These are phyloP conservation scores for Ciconia stormi DNA, from an alignment of 2,113 vertebrate species.

Conservation along the genomic window DNA sequence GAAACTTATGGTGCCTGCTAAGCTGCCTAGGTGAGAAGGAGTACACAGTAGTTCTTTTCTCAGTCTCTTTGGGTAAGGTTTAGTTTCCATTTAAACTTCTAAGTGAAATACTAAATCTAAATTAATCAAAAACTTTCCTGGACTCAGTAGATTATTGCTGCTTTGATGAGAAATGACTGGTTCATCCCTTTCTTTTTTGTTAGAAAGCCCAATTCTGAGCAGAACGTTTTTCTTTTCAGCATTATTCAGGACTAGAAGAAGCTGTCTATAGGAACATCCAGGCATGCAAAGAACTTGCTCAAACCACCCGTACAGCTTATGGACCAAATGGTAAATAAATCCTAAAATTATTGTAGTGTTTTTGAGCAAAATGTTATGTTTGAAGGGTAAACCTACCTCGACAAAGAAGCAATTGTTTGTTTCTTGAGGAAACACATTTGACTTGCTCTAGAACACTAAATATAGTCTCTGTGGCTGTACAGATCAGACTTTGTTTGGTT, in stretches of 20 bases:
- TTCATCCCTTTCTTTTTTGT: not conserved
- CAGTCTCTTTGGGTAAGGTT: not conserved
- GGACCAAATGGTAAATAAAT: constrained; percentile 89
- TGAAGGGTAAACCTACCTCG: not conserved
- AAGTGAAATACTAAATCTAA: not conserved
- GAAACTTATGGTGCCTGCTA: not conserved
- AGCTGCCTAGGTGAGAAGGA: not conserved
- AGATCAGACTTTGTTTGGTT: not conserved
- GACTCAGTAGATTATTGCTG: not conserved
- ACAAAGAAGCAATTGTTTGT: not conserved
- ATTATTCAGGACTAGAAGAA: constrained; percentile 95
- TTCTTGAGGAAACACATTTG: not conserved
- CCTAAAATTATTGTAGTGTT: not conserved
- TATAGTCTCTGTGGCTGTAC: not conserved
- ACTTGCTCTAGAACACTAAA: not conserved
- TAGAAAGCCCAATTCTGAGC: not conserved
- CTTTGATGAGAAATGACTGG: not conserved
- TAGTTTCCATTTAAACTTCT: not conserved
- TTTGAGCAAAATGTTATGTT: not conserved
- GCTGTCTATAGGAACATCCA: constrained; percentile 95
- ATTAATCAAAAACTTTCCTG: not conserved
- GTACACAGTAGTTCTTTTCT: not conserved
- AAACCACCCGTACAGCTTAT: constrained; percentile 95
- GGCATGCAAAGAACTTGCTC: constrained; percentile 95
- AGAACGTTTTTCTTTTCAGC: constrained; percentile 66